Evolutionary conservation across 2,888 invertebrate genomes (phyloP).

Genomic region (Athrips mouffetella): DNA sequence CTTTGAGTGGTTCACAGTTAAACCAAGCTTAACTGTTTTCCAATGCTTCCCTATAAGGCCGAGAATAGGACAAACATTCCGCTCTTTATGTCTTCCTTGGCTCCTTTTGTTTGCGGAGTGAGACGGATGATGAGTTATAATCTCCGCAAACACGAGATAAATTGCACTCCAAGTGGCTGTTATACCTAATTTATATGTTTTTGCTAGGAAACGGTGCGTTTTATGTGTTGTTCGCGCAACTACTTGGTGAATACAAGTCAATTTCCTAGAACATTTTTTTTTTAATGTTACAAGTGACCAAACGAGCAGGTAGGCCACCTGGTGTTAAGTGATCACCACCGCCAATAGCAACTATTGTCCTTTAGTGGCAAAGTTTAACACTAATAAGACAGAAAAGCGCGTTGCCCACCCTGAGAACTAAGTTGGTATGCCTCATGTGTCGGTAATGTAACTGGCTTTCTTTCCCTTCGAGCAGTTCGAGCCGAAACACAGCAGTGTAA

Average conservation of each 20-base stretch:
- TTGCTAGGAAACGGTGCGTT: constrained; percentile 52
- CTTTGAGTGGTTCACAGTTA: neutral
- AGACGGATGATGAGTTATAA: constrained; percentile 53
- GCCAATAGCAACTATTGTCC: too few relatives aligned
- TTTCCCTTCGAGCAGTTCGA: too few relatives aligned
- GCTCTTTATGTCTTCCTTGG: constrained; percentile 37
- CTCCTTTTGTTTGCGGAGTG: constrained; percentile 37
- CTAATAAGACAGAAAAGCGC: too few relatives aligned
- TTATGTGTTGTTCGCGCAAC: constrained; percentile 38
- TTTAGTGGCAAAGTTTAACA: too few relatives aligned
- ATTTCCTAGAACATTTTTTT: too few relatives aligned
- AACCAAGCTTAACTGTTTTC: constrained; percentile 1
- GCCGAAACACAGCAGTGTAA: too few relatives aligned
- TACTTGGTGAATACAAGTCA: neutral
- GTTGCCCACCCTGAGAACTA: too few relatives aligned
- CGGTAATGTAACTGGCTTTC: too few relatives aligned
- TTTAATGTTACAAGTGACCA: too few relatives aligned
- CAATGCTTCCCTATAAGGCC: constrained; percentile 5
- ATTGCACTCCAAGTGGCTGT: constrained; percentile 49
- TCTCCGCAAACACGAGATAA: constrained; percentile 44
- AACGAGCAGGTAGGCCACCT: neutral
- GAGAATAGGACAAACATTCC: constrained; percentile 32
- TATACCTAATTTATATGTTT: constrained; percentile 64
- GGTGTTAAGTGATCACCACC: too few relatives aligned
- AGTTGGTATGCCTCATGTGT: too few relatives aligned